Base-by-base conservation (phyloP, 35 echinoderm and acorn worm genomes). In the Antedon bifida region DNA sequence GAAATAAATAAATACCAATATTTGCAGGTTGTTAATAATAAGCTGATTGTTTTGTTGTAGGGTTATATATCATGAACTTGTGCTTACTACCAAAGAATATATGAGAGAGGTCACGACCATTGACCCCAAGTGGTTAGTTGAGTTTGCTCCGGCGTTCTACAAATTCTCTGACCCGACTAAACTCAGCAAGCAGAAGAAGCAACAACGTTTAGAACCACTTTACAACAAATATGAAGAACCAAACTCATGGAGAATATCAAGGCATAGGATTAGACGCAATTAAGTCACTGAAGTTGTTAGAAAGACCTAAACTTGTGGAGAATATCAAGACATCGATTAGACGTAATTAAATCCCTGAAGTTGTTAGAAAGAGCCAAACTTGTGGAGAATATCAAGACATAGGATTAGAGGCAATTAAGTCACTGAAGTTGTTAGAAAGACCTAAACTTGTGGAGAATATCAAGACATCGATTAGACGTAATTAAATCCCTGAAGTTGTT, bases 161-260 rank as follows among this genome's bases (percentile, higher is more conserved):
- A 89, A 91, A 32, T 92, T 92, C 39, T 83, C 91, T 0, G 91
- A 92, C 87, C 95, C 95, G 11, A 99, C 91, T 78, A 87, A 85
- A 46, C 90, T 99, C 45, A 99, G 95, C 86, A 90, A 92, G 33
- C 87, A 88, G 90, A 99, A 99, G 95, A 99, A 99, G 74, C 95
- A 99, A 39, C 95, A 99, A 38, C 74, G 95, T 16, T 82, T 92
- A 35, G 95, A 99, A 81, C 95, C 94, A 28, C 90, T 99, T 42
- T 99, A 99, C 88, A 99, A 92, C 86, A 99, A 99, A 82, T 99
- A 99, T 80, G 94, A 99, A 85, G 94, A 99, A 83, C 94, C 94
- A 11, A 99, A 99, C 80, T 89, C 94, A 0, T 99, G 94, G 94
- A 82, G 94, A 79, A 99, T 99, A 55, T 99, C 94, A 19, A 81